Percentiles rank a stretch among this genome's conserved stretches.
These are phyloP conservation scores for Sipha flava DNA, from an alignment of 1,140 invertebrate genomes.

Conservation along the genomic window DNA sequence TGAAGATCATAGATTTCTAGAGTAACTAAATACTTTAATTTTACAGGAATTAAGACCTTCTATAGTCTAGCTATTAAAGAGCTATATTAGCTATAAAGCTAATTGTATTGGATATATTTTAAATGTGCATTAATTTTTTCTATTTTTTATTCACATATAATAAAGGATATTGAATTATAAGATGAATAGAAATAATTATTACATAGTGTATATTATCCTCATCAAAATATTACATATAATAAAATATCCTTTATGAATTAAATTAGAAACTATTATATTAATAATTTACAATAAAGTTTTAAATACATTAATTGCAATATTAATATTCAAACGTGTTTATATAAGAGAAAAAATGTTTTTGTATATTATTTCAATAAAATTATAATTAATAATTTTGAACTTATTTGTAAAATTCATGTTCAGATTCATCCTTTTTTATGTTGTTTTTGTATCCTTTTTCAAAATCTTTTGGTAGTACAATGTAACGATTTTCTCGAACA, in stretches of 20 bases:
- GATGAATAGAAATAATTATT: not conserved
- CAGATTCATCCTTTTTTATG: slow-evolving; percentile 98
- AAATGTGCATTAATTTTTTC: no score
- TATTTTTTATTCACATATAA: no score
- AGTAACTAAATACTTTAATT: no score
- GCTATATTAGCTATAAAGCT: no score
- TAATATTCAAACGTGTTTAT: not conserved
- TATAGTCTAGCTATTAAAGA: no score
- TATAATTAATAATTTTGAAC: not conserved
- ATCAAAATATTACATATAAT: not conserved
- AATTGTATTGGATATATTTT: no score
- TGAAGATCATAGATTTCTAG: not conserved
- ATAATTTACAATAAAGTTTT: not conserved
- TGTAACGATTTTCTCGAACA: slow-evolving; percentile 96
- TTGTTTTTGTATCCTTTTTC: slow-evolving; percentile 99
- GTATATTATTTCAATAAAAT: not conserved
- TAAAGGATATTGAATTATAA: not conserved
- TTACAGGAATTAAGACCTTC: no score
- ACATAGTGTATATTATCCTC: not conserved
- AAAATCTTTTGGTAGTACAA: slow-evolving; percentile 97
- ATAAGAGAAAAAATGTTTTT: not conserved
- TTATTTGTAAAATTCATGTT: slow-evolving; percentile 99
- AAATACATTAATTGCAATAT: not conserved
- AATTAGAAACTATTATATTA: not conserved
- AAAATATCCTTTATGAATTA: not conserved